Evolutionary conservation across 2,797 vertebrate species (phyloP).

Genomic region (Phataginus tricuspis): DNA sequence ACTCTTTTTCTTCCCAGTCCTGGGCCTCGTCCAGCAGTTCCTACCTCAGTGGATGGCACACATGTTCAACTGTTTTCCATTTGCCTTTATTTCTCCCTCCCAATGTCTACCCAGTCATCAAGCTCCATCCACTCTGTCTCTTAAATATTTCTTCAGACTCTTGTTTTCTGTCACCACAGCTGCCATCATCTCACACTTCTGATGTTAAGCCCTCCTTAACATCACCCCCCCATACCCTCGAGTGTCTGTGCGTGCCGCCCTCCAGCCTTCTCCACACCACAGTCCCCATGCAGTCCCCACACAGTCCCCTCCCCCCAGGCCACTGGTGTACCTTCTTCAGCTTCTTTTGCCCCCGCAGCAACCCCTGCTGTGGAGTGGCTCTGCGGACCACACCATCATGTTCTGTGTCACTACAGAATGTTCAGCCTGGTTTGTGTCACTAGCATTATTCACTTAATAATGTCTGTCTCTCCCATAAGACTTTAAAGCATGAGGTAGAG

Average conservation of each 20-base stretch:
- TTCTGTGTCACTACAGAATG: not conserved
- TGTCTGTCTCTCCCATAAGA: not conserved
- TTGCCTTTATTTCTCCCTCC: not conserved
- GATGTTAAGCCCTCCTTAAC: not conserved
- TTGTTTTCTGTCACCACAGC: not conserved
- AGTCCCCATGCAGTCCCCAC: too few relatives aligned
- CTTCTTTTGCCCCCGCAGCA: too few relatives aligned
- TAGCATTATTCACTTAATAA: not conserved
- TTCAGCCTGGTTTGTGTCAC: not conserved
- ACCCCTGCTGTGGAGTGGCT: too few relatives aligned
- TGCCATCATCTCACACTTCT: too few relatives aligned
- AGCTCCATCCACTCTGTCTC: not conserved
- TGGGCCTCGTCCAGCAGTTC: not conserved
- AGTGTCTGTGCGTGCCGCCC: not conserved
- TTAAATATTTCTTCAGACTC: not conserved
- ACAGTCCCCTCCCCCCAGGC: too few relatives aligned
- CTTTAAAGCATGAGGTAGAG: not conserved
- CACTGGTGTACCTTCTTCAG: too few relatives aligned
- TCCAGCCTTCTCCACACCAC: too few relatives aligned
- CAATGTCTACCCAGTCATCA: not conserved
- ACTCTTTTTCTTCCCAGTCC: not conserved
- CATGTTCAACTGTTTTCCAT: not conserved
- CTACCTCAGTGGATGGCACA: not conserved
- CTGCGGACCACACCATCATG: too few relatives aligned
- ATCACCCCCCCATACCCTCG: not conserved